phyloP scores from a whole-genome alignment of 2,113 vertebrate species.

The Cisticola juncidis region DNA sequence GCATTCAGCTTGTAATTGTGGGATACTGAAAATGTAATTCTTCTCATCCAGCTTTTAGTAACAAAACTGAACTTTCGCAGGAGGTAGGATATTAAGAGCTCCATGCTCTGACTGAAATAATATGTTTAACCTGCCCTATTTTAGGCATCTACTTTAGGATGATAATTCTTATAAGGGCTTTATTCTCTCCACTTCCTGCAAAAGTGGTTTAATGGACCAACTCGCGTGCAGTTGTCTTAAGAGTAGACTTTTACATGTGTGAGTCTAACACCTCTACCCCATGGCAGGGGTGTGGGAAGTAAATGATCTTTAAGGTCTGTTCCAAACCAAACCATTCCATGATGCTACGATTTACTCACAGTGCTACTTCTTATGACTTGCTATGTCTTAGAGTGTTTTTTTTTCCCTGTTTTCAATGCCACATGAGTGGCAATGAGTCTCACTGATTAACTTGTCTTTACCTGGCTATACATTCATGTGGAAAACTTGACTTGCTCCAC shows the following conservation, averaged over 20 bases:
- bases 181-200: not conserved
- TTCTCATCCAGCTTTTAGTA: not conserved
- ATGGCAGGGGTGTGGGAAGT: not conserved
- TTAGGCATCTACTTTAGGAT: not conserved
- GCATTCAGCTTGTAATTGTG: not conserved
- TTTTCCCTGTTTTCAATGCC: not conserved
- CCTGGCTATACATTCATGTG: not conserved
- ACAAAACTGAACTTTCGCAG: not conserved
- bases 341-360: not conserved
- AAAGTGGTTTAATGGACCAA: not conserved
- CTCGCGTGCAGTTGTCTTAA: not conserved
- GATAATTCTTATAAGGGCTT: not conserved
- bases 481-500: not conserved
- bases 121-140: not conserved
- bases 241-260: not conserved
- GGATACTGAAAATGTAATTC: not conserved
- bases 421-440: not conserved
- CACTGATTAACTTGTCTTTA: not conserved
- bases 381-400: not conserved
- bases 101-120: not conserved
- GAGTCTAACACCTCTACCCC: not conserved
- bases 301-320: not conserved
- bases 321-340: not conserved
- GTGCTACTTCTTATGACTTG: not conserved
- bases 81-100: not conserved